Percentiles rank a stretch among this genome's conserved stretches.
phyloP scores from a whole-genome alignment of 1,140 invertebrate genomes.

The Pollicipes pollicipes region DNA sequence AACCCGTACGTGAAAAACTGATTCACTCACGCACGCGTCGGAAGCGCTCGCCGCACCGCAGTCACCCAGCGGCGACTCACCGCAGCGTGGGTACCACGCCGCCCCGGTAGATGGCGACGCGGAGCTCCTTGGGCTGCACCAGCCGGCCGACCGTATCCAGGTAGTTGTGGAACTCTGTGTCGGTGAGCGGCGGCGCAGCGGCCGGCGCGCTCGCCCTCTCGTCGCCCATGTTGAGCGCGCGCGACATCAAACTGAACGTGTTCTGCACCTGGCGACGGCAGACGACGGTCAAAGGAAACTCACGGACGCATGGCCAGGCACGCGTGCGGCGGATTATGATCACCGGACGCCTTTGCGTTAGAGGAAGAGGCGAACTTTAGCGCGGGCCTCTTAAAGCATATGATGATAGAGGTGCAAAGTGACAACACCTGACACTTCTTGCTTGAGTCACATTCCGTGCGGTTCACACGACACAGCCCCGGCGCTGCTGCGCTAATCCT shows the following conservation, averaged over 20 bases:
- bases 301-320: too few relatives aligned
- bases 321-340: too few relatives aligned
- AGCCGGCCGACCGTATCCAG: constrained; percentile 80
- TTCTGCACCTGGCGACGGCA: constrained; percentile 63
- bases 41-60: too few relatives aligned
- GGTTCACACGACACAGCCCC: too few relatives aligned
- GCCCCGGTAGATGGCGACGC: constrained; percentile 68
- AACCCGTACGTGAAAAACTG: neutral
- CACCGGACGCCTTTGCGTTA: too few relatives aligned
- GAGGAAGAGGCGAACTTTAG: too few relatives aligned
- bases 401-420: too few relatives aligned
- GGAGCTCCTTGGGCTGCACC: constrained; percentile 58
- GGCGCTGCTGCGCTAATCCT: too few relatives aligned
- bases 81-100: constrained; percentile 58
- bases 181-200: constrained; percentile 58
- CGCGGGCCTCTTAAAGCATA: too few relatives aligned
- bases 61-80: constrained; percentile 22
- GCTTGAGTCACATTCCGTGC: too few relatives aligned
- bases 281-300: constrained; percentile 44
- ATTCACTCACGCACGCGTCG: constrained; percentile 5
- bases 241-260: constrained; percentile 48
- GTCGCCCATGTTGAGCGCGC: constrained; percentile 31
- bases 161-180: constrained; percentile 75
- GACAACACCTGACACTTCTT: too few relatives aligned
- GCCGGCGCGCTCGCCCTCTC: constrained; percentile 42